Percentiles rank a stretch among this genome's conserved stretches.
Evolutionary conservation across 2,113 vertebrate genomes (phyloP).

Genomic region (Apteryx owenii): DNA sequence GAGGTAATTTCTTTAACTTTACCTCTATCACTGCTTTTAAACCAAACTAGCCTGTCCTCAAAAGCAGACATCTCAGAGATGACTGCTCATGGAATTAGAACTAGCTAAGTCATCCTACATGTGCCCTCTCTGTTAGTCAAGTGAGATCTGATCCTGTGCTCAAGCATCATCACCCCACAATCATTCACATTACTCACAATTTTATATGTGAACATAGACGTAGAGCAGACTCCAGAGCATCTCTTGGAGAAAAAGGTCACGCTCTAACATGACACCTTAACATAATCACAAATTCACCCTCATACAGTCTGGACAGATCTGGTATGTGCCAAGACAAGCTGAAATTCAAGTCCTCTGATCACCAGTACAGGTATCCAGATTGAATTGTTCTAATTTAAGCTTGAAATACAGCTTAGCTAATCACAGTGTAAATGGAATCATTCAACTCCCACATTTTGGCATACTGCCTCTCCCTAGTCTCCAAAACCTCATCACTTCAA

Average conservation of each 20-base stretch:
- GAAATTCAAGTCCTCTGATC: neutral
- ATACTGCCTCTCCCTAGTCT: neutral
- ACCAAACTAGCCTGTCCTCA: neutral
- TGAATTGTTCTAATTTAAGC: neutral
- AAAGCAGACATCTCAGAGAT: neutral
- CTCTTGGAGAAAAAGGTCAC: neutral
- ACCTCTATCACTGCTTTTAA: neutral
- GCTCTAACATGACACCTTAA: neutral
- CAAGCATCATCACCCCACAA: neutral
- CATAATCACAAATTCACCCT: neutral
- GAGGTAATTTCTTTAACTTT: neutral
- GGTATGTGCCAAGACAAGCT: rapidly evolving
- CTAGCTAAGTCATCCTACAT: neutral
- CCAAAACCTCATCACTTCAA: neutral
- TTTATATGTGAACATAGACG: rapidly evolving
- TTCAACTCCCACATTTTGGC: neutral
- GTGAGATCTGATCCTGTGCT: neutral
- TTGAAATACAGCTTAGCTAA: neutral
- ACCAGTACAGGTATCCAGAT: rapidly evolving
- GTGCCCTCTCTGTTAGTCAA: neutral
- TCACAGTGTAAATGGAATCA: neutral
- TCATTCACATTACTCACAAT: rapidly evolving
- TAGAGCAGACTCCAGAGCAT: neutral
- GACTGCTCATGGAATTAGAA: neutral
- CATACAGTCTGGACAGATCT: neutral